Base-by-base conservation (phyloP, 92 coral and sea anemone genomes). In the Hydrozoanthus gracilis region DNA sequence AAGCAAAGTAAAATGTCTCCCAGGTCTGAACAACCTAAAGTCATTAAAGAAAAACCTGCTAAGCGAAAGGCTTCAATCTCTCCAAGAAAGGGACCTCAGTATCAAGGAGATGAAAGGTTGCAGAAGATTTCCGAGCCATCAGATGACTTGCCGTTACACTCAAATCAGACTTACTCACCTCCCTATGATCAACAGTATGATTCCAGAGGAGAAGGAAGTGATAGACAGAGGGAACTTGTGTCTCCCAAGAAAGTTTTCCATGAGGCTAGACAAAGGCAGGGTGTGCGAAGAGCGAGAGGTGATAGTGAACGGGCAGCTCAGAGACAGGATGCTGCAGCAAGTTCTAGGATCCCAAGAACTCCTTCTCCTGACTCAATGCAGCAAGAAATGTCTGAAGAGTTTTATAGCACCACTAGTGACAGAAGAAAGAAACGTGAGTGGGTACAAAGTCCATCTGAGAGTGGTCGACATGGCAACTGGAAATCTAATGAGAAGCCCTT, bases 151-250 rank as follows among this genome's bases (percentile, higher is more conserved):
- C 13, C 73, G 46, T 7, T 44, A 8, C 55, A 66, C n/a, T 67
- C 51, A 6, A 61, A 45, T 61, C 83, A 79, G 12, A 11, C 73
- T 11, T 80, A 47, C 15, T 80, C 85, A 4, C 85, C 85, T 46
- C 85, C 75, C 4, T 65, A 80, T 49, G 73, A 80, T 60, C 10
- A 20, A 15, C 75, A 80, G 45, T 80, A 80, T 49, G 85, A 80
- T 11, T 49, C 74, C 12, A 80, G 73, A 49, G 85, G 75, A 5
- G 85, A 17, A 20, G 62, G 75, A 46, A 70, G 74, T 48, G 85
- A 80, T 13, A 80, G 73, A 46, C 75, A 18, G 44, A 56, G 65
- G 48, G 82, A 17, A 2, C 12, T 27, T 15, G 17, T 39, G 73
- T 80, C 85, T 64, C 85, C 58, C 3, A 66, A 80, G 69, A 80